Evolutionary conservation across 2,113 vertebrate species (phyloP).

Genomic region (Phrynosoma platyrhinos): DNA sequence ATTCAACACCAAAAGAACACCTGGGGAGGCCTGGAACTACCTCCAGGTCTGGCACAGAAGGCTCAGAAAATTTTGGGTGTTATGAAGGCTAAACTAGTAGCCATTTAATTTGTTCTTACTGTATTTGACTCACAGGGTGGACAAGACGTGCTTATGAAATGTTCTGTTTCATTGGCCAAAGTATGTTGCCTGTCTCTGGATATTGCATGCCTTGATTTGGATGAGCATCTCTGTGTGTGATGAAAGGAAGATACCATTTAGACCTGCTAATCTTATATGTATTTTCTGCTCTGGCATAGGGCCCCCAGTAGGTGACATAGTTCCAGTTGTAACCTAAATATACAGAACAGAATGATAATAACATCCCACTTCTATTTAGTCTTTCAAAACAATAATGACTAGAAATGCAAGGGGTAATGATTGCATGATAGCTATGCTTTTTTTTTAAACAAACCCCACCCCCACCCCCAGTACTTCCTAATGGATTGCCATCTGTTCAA

Average conservation of each 20-base stretch:
- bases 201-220: not conserved
- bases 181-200: not conserved
- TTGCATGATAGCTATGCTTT: slow-evolving; percentile 68
- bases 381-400: slow-evolving; percentile 59
- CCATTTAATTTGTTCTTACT: not conserved
- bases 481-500: slow-evolving; percentile 78
- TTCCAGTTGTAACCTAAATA: slow-evolving; percentile 41
- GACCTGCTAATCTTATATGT: not conserved
- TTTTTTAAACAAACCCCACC: slow-evolving; percentile 55
- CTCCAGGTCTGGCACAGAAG: not conserved
- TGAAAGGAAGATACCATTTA: too few relatives aligned
- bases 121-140: not conserved
- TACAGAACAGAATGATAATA: slow-evolving; percentile 58
- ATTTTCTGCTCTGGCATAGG: not conserved
- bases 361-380: slow-evolving; percentile 46
- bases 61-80: not conserved
- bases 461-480: slow-evolving; percentile 66
- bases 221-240: too few relatives aligned
- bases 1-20: too few relatives aligned
- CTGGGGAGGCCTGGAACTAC: too few relatives aligned
- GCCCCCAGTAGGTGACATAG: not conserved
- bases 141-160: not conserved
- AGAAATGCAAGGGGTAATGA: slow-evolving; percentile 53
- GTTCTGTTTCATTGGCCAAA: not conserved
- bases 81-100: not conserved